A percentile compares a stretch with the other conserved stretches of the same genome.
These are phyloP conservation scores for Delia radicum DNA, from an alignment of 1,140 invertebrate species.

Conservation along the genomic window DNA sequence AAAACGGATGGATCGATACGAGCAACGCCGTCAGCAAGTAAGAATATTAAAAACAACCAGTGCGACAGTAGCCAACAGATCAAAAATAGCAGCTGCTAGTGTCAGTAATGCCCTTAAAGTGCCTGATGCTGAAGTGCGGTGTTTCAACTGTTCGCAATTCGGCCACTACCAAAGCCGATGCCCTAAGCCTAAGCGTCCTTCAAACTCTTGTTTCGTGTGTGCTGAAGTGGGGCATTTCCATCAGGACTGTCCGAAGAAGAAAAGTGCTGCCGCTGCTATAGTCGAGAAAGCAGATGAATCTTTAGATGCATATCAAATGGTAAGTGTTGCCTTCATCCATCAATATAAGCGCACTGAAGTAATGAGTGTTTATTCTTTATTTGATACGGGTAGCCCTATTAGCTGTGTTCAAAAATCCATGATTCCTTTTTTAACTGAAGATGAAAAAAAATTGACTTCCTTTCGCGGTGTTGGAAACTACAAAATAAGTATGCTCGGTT, in stretches of 20 bases:
- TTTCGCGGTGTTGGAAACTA: not conserved
- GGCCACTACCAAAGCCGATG: not conserved
- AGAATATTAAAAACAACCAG: not conserved
- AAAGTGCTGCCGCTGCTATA: not conserved
- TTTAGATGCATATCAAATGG: not conserved
- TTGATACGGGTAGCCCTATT: slow-evolving; percentile 7
- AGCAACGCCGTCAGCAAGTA: not conserved
- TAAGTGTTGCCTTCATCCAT: not conserved
- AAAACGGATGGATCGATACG: slow-evolving; percentile 4
- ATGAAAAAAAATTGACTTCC: not conserved
- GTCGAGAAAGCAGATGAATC: not conserved
- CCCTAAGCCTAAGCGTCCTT: not conserved
- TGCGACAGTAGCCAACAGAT: not conserved
- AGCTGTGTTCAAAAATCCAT: not conserved
- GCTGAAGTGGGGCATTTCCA: not conserved
- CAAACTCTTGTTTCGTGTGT: not conserved
- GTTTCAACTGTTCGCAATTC: not conserved
- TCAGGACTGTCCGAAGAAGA: not conserved
- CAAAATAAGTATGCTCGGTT: not conserved
- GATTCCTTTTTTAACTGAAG: not conserved
- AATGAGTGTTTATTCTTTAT: not conserved
- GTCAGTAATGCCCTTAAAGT: not conserved
- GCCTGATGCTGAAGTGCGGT: not conserved
- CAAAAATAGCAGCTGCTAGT: not conserved
- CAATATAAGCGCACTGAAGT: not conserved